These are phyloP conservation scores for Phasianus colchicus DNA, from an alignment of 2,113 vertebrate species.

Conservation along the genomic window DNA sequence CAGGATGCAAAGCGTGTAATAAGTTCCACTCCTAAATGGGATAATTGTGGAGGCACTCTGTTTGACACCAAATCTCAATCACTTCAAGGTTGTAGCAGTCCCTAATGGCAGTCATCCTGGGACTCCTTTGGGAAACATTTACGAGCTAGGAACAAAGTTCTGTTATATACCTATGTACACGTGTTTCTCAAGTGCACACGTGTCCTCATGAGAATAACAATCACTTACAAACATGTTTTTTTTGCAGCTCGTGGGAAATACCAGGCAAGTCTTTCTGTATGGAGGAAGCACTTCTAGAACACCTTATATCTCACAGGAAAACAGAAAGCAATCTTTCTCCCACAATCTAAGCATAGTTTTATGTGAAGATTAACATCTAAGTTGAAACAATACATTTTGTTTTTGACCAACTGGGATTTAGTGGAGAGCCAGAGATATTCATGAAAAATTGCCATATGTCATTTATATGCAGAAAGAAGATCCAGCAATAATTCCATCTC, in stretches of 20 bases:
- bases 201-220: background rate
- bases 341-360: background rate
- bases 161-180: background rate
- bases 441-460: slow-evolving; percentile 26
- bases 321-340: background rate
- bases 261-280: slow-evolving; percentile 22
- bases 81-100: background rate
- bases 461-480: slow-evolving; percentile 41
- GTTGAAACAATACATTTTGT: background rate
- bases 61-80: background rate
- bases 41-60: background rate
- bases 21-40: background rate
- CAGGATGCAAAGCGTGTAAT: background rate
- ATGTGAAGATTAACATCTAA: background rate
- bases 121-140: background rate
- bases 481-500: slow-evolving; percentile 10
- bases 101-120: background rate
- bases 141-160: background rate
- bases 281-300: background rate
- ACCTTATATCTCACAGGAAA: background rate
- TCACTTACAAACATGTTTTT: background rate
- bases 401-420: background rate
- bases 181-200: background rate
- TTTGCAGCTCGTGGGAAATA: slow-evolving; percentile 9
- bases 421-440: background rate